These are phyloP conservation scores for Somateria mollissima DNA, from an alignment of 2,797 vertebrate species.

Conservation along the genomic window DNA sequence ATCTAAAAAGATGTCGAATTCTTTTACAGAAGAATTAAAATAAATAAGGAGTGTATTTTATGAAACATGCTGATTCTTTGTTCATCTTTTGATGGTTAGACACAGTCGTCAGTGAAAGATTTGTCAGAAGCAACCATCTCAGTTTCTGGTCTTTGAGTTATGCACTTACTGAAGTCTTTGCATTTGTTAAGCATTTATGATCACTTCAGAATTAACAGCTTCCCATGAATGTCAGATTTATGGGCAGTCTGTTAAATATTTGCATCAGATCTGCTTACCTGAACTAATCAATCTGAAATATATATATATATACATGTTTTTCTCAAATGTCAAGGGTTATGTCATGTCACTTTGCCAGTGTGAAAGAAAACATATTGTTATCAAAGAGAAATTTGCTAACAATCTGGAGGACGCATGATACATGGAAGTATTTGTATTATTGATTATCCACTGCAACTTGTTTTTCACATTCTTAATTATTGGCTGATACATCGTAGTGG, in stretches of 20 bases:
- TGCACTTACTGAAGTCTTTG: neutral
- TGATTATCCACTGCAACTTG: neutral
- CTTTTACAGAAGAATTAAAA: conserved; percentile 35
- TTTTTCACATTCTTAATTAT: conserved; percentile 24
- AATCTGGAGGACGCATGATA: neutral
- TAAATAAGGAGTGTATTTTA: conserved; percentile 38
- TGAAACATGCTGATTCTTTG: conserved; percentile 19
- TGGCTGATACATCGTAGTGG: neutral
- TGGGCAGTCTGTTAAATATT: conserved; percentile 65
- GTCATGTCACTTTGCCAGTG: conserved; percentile 2
- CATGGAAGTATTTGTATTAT: neutral
- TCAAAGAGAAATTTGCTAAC: conserved; percentile 57
- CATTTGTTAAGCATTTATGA: conserved; percentile 34
- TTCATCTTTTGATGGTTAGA: conserved; percentile 51
- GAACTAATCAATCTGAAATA: conserved; percentile 57
- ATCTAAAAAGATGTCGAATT: conserved; percentile 29
- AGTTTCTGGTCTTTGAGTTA: neutral
- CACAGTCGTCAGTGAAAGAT: conserved; percentile 37
- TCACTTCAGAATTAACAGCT: conserved; percentile 51
- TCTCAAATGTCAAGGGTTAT: conserved; percentile 51
- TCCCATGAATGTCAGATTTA: conserved; percentile 59
- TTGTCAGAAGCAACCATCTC: conserved; percentile 42
- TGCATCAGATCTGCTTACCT: conserved; percentile 59
- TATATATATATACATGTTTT: neutral
- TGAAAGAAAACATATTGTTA: conserved; percentile 32